Evolutionary conservation across 1,140 invertebrate species (phyloP), one percentile per base, ranked within the genome.

Genomic region (Hestina assimilis): DNA sequence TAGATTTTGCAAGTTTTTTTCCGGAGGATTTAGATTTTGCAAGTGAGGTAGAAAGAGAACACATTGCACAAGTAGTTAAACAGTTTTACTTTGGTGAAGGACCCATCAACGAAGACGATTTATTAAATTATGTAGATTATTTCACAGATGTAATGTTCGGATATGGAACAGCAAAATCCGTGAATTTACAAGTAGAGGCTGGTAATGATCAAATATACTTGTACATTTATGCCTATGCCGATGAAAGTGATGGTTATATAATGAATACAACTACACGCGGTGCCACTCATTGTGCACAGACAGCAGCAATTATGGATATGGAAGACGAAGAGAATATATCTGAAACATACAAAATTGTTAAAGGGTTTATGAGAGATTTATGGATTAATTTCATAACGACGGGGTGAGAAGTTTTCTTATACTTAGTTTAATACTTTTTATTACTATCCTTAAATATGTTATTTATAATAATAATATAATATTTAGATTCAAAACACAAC

Each of bases 111-210:
- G 23, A 57, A 28, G 24, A 55, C 3, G 63, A 42, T 15, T 57
- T 41, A 42, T 29, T 62, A 21, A 38, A 26, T 17, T 76, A 59
- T 33, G 48, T 74, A 0, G 45, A 72, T 26, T 72, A 64, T 40
- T 74, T 72, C 14, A 47, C 63, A 1, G 74, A 76, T 55, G 38
- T 60, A n/a, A 51, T 72, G n/a, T 72, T 72, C 53, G 42, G 35
- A n/a, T 66, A 63, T 46, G 40, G 59, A 3, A 50, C 31, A 0
- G 17, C 65, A 15, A 60, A 50, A 38, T 51, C 66, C 2, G 42
- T 56, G 4, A 51, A 52, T 33, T 19, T 63, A 5, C 68, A 64
- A 15, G 24, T 54, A 6, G 55, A 55, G 41, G 35, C 63, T 28
- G 69, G 72, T 7, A 63, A 67, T 20, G 41, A 63, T 8, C 4